A percentile compares a stretch with the other conserved stretches of the same genome.
Evolutionary conservation across 2,113 vertebrate species (phyloP).

Genomic region (Coregonus clupeaformis): DNA sequence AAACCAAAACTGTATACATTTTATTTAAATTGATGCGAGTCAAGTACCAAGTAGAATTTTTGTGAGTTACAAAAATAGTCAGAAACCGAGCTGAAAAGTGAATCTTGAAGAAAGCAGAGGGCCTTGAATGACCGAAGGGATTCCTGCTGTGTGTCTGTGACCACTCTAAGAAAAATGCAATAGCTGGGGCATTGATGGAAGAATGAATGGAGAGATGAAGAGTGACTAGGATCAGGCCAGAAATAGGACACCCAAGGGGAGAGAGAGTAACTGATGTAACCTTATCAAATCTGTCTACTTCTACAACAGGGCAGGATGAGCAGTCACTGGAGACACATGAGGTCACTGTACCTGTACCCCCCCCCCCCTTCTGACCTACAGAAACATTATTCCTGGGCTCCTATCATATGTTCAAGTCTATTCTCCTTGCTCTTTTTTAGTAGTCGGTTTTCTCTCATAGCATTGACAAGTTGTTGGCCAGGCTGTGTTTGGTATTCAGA

Average conservation of each 20-base stretch:
- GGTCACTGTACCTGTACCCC: neutral
- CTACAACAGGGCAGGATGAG: neutral
- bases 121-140: neutral
- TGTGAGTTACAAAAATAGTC: neutral
- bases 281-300: neutral
- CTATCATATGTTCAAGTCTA: neutral
- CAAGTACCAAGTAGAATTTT: neutral
- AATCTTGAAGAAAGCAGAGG: neutral
- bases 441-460: neutral
- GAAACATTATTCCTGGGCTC: neutral
- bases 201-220: neutral
- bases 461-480: neutral
- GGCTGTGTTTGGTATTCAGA: conserved; percentile 57
- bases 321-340: neutral
- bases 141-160: neutral
- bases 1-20: neutral
- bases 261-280: neutral
- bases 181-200: neutral
- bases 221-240: neutral
- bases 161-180: neutral
- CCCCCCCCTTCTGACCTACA: neutral
- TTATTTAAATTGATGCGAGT: neutral
- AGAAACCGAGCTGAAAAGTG: neutral
- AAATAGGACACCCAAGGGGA: neutral
- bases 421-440: neutral